Conservation (phyloP, 2,888 invertebrate species). For the Coenonympha glycerion region DNA sequence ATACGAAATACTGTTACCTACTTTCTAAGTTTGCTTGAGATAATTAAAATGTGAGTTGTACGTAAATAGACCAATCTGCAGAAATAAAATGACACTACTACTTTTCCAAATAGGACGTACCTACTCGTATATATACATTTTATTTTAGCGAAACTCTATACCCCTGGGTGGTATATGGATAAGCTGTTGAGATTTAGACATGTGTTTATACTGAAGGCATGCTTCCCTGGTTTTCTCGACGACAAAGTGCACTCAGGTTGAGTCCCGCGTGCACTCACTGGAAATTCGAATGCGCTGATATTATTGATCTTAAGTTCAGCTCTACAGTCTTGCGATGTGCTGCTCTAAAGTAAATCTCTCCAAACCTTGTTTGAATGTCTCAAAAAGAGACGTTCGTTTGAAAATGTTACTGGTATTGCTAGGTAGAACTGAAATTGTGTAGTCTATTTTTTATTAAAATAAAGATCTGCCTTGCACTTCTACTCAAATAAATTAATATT, state of each 20-base stretch:
- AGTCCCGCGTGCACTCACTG: slow-evolving; percentile 50
- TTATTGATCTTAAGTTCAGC: slow-evolving; percentile 40
- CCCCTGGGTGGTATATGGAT: not conserved
- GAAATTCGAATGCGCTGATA: slow-evolving; percentile 59
- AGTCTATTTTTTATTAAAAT: too few relatives aligned
- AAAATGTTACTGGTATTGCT: not conserved
- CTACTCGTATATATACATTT: too few relatives aligned
- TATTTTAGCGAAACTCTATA: too few relatives aligned
- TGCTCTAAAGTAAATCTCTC: slow-evolving; percentile 10
- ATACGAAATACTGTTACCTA: too few relatives aligned
- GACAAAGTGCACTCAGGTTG: slow-evolving; percentile 70
- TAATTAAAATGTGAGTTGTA: too few relatives aligned
- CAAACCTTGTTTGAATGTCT: not conserved
- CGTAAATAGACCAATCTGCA: too few relatives aligned
- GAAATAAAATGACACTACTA: too few relatives aligned
- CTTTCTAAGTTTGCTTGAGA: too few relatives aligned
- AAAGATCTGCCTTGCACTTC: too few relatives aligned
- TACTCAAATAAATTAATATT: too few relatives aligned
- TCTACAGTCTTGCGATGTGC: slow-evolving; percentile 14
- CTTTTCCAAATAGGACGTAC: too few relatives aligned
- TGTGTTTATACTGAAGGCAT: slow-evolving; percentile 40
- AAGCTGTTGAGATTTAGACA: slow-evolving; percentile 8
- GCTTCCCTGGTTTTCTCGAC: slow-evolving; percentile 62
- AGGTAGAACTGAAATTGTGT: too few relatives aligned
- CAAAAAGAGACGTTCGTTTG: not conserved